Evolutionary conservation across 2,113 vertebrate genomes (phyloP).

Genomic region (Colossoma macropomum): DNA sequence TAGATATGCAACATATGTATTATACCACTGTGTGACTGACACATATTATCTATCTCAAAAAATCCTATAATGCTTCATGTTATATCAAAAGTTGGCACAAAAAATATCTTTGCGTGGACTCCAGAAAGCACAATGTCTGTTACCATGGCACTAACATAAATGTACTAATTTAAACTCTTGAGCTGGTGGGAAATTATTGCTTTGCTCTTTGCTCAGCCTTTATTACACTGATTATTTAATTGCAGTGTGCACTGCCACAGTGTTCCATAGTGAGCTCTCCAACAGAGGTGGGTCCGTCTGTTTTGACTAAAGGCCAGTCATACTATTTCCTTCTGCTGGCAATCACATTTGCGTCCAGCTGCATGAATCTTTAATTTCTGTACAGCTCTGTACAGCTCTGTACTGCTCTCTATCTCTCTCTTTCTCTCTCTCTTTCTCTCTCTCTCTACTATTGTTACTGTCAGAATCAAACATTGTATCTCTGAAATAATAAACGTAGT

Average conservation of each 20-base stretch:
- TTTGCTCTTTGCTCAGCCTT: slow-evolving; percentile 19
- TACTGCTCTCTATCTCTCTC: too few species aligned
- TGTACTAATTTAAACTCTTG: not conserved
- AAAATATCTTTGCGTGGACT: not conserved
- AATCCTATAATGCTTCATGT: not conserved
- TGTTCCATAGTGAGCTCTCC: not conserved
- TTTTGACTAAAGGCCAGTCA: not conserved
- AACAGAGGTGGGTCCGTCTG: not conserved
- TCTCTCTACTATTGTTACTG: too few species aligned
- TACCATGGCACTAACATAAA: slow-evolving; percentile 10
- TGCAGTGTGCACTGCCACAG: slow-evolving; percentile 8
- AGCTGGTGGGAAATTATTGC: slow-evolving; percentile 26
- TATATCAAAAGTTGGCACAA: too few species aligned
- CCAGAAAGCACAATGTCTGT: not conserved
- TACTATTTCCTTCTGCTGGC: not conserved
- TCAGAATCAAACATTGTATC: not conserved
- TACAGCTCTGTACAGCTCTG: slow-evolving; percentile 6
- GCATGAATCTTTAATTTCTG: slow-evolving; percentile 3
- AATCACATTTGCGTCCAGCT: not conserved
- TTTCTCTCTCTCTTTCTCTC: not conserved
- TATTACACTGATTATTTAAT: slow-evolving; percentile 48
- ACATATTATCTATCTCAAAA: not conserved
- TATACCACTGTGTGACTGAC: too few species aligned
- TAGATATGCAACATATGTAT: too few species aligned
- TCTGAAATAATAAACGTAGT: too few species aligned